Base-by-base conservation (phyloP, 2,888 invertebrate species). In the Chromoteleia sp. region DNA sequence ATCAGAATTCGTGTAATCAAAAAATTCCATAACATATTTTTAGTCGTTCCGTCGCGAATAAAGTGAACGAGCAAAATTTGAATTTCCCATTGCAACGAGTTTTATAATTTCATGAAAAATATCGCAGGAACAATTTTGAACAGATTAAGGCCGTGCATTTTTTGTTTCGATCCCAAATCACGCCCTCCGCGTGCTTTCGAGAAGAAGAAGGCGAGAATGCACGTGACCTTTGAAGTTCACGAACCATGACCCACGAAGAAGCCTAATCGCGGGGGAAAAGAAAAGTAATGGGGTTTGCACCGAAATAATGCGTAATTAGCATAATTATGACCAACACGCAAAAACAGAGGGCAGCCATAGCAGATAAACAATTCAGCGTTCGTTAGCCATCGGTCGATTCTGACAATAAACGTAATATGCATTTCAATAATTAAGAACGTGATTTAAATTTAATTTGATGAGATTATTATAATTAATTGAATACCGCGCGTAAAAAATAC, bases 211-310 rank as follows among this genome's bases (percentile, higher is more conserved):
- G 63, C 70, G 70, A 81, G 76, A 81, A 77, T 70, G 67, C 63
- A 77, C 75, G 73, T 81, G 76, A 81, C 81, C 81, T 77, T 71
- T 71, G 75, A 59, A 70, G 81, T 76, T 82, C 81, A 41, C 75
- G 82, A 84, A 78, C 82, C 76, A 63, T 81, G 77, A 81, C 80
- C 78, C 75, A 50, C 50, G 71, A 54, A 65, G 56, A 75, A 80
- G 78, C 77, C 82, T 81, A 82, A 84, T 81, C 76, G 68, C 80
- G 80, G 45, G 56, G 65, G 59, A 81, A 63, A 61, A 77, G 76
- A 81, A 68, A 73, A 74, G 77, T 73, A 81, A 81, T 68, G 74
- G 67, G 76, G 52, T 59, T 75, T 73, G 71, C 65, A 41, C 74
- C 79, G 48, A 68, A 74, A 79, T 79, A 50, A 74, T 52, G 50